Conservation (phyloP, 2,113 vertebrate species). For the Etia nguti region DNA sequence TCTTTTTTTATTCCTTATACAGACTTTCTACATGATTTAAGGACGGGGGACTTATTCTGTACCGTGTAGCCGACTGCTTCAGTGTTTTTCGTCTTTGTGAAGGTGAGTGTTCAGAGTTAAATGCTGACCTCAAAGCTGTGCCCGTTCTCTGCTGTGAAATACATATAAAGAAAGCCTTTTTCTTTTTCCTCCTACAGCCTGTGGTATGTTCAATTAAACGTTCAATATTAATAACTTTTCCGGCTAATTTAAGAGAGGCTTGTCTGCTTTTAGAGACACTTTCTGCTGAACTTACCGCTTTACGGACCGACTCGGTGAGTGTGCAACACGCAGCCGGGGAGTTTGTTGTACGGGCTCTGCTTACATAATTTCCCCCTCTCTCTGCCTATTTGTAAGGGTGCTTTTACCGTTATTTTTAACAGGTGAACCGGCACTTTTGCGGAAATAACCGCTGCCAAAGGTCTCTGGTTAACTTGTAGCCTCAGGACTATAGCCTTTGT, state of each 20-base stretch:
- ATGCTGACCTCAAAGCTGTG: constrained; percentile 15
- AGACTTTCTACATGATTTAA: constrained; percentile 46
- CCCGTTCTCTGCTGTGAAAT: constrained; percentile 12
- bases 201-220: neutral
- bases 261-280: neutral
- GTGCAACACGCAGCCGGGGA: neutral
- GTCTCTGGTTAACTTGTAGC: neutral
- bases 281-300: neutral
- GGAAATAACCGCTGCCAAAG: neutral
- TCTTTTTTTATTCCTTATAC: neutral
- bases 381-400: constrained; percentile 15
- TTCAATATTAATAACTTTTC: neutral
- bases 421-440: constrained; percentile 55
- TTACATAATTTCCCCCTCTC: constrained; percentile 55
- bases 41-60: neutral
- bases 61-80: constrained; percentile 44
- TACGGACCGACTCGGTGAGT: neutral
- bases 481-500: constrained; percentile 25
- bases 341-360: constrained; percentile 7
- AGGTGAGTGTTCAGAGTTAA: constrained; percentile 67
- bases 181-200: neutral
- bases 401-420: constrained; percentile 71
- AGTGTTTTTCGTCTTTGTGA: constrained; percentile 59
- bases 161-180: neutral
- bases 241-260: neutral